Percentiles rank a stretch among this genome's conserved stretches.
Evolutionary conservation across 2,888 invertebrate species (phyloP).

Genomic region (Serrognathus titanus): DNA sequence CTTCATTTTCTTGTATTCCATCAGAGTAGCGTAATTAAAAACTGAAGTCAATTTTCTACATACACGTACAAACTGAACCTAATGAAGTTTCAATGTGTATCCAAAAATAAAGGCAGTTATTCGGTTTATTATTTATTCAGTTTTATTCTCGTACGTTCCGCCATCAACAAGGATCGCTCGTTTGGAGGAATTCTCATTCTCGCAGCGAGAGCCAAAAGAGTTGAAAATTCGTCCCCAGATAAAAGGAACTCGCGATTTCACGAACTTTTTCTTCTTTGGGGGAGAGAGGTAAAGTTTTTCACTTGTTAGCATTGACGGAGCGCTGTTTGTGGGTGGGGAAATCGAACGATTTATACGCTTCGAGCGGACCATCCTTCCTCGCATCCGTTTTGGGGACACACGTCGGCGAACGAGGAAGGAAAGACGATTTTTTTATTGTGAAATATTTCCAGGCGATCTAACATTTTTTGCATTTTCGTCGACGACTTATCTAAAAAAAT

Average conservation of each 20-base stretch:
- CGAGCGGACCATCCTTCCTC: slow-evolving; percentile 27
- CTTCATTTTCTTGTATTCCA: too few species aligned
- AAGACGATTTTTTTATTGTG: slow-evolving; percentile 5
- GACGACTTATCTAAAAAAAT: neutral
- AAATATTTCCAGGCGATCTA: neutral
- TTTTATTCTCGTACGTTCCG: too few species aligned
- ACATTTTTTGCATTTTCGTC: neutral
- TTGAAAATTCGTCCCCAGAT: slow-evolving; percentile 33
- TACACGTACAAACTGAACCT: too few species aligned
- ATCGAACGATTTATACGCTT: slow-evolving; percentile 37
- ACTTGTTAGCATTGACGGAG: slow-evolving; percentile 36
- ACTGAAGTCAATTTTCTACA: too few species aligned
- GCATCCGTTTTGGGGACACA: slow-evolving; percentile 12
- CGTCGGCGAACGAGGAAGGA: slow-evolving; percentile 1
- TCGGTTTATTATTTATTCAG: too few species aligned
- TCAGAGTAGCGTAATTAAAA: too few species aligned
- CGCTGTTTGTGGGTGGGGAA: slow-evolving; percentile 37
- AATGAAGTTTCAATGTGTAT: too few species aligned
- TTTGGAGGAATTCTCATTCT: too few species aligned
- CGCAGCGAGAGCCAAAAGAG: slow-evolving; percentile 13
- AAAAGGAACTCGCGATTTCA: slow-evolving; percentile 29
- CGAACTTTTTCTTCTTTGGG: slow-evolving; percentile 17
- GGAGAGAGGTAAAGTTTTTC: slow-evolving; percentile 31
- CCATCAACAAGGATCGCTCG: too few species aligned
- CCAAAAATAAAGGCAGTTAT: too few species aligned